Conservation (phyloP, 1,140 invertebrate species). For the Bombus picipes region DNA sequence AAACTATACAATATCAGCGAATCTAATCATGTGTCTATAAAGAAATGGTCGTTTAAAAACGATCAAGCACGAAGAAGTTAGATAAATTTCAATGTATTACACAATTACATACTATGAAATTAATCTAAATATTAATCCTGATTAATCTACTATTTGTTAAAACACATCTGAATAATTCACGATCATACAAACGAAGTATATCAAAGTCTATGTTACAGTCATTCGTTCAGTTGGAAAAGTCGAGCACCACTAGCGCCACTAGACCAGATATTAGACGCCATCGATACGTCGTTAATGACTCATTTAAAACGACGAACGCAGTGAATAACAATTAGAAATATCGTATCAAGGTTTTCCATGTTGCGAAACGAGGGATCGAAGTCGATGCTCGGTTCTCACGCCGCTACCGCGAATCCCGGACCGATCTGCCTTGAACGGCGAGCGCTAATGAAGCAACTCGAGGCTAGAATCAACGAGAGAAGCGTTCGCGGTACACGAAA, state of each 20-base stretch:
- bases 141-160: too few species aligned
- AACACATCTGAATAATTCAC: too few species aligned
- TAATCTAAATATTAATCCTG: too few species aligned
- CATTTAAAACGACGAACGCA: slow-evolving; percentile 33
- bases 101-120: too few species aligned
- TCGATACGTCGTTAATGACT: slow-evolving; percentile 36
- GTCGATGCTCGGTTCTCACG: slow-evolving; percentile 54
- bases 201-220: too few species aligned
- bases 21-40: too few species aligned
- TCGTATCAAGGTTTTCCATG: slow-evolving; percentile 51
- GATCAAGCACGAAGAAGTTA: too few species aligned
- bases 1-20: too few species aligned
- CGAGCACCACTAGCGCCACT: not conserved
- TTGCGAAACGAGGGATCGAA: slow-evolving; percentile 53
- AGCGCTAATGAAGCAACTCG: slow-evolving; percentile 65
- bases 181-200: not conserved
- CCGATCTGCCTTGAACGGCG: slow-evolving; percentile 61
- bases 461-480: slow-evolving; percentile 6
- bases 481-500: not conserved
- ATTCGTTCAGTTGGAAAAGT: not conserved
- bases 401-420: slow-evolving; percentile 53
- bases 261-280: not conserved
- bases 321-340: slow-evolving; percentile 60
- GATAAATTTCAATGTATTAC: too few species aligned
- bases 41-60: too few species aligned